Evolutionary conservation across 1,140 invertebrate species (phyloP), one percentile per base, ranked within the genome.

Genomic region (Charaxes varanes): DNA sequence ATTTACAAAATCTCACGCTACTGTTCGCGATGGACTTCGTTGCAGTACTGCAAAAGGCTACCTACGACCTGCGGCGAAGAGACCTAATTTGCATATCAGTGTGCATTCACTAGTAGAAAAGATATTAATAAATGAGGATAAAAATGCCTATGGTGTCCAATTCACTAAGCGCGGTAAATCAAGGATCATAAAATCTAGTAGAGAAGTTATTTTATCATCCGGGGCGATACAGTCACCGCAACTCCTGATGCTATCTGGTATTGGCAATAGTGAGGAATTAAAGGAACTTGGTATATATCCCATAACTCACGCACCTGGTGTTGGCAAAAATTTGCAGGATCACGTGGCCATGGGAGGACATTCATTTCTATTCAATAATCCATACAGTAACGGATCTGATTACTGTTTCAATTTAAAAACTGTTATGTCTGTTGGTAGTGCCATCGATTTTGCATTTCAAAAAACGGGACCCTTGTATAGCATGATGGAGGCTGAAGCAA

Each of bases 1-100:
- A 36, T 93, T 94, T 53, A 88, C 88, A 0, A 71, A 86, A 15
- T 87, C 91, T 0, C 91, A 93, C 63, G 94, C 87, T 17, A 96
- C 95, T 0, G 67, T 96, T 7, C 80, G 90, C n/a, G 85, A 95
- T 32, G 96, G 96, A 0, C 80, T 93, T 2, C 85, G 94, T 12
- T 95, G 94, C 70, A 95, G 93, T 50, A 90, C 93, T 2, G 88
- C 93, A 1, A 93, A 93, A 73, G 94, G 90, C 0, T 97, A 93
- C 66, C 70, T 97, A 2, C 83, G 92, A 33, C 89, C 94, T 0
- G 87, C 87, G 4, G 82, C 86, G 21, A 85, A 90, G 38, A 85
- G 94, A 17, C 65, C 74, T 10, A 97, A 97, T 72, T 80, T 97
- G 4, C 90, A 94, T 40, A 82, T 94, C 7, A 87, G 88, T 35